Conservation (phyloP, 2,113 vertebrate genomes). For the Donacobius atricapilla region DNA sequence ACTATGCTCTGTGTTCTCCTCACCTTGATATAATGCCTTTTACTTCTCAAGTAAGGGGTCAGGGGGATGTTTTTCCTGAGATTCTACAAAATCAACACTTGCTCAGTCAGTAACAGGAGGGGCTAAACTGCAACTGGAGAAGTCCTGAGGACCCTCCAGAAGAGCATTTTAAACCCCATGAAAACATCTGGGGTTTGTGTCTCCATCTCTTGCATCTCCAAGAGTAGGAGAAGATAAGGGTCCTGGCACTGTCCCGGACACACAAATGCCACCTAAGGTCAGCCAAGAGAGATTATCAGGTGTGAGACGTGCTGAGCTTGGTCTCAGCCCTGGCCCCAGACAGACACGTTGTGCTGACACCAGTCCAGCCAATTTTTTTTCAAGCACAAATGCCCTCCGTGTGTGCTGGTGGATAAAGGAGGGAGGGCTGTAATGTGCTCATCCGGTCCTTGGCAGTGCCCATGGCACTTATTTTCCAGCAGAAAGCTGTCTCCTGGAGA, state of each 20-base stretch:
- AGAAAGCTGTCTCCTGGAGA: not conserved
- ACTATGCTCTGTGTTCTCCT: not conserved
- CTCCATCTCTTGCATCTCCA: not conserved
- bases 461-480: accelerated
- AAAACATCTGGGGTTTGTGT: not conserved
- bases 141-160: not conserved
- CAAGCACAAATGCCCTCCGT: not conserved
- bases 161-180: accelerated
- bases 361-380: slow-evolving; percentile 4
- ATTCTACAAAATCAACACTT: not conserved
- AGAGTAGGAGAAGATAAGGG: not conserved
- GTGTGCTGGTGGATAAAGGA: not conserved
- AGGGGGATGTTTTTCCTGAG: not conserved
- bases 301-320: not conserved
- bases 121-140: not conserved
- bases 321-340: slow-evolving; percentile 6
- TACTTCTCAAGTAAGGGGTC: accelerated
- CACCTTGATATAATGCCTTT: not conserved
- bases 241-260: not conserved
- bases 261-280: slow-evolving; percentile 20
- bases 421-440: not conserved
- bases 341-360: slow-evolving; percentile 20
- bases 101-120: not conserved
- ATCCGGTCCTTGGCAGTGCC: not conserved
- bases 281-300: slow-evolving; percentile 7